Evolutionary conservation across 2,888 invertebrate species (phyloP).

Genomic region (Achlya flavicornis): DNA sequence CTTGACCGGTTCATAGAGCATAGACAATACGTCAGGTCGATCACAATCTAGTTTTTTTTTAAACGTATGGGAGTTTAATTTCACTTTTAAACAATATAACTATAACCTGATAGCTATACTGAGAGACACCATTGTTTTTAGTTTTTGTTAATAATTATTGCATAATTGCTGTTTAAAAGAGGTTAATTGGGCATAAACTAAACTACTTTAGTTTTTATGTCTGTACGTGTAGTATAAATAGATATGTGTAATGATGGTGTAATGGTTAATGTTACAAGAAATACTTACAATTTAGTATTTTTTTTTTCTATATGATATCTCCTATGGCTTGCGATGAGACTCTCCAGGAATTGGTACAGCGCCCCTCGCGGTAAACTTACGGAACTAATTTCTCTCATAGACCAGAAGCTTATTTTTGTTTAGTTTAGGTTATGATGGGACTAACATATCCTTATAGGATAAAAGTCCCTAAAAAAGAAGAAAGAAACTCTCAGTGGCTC

Average conservation of each 20-base stretch:
- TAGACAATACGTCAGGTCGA: slow-evolving; percentile 24
- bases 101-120: slow-evolving; percentile 6
- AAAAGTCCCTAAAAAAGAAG: no score
- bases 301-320: no score
- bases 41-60: slow-evolving; percentile 41
- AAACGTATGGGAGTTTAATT: slow-evolving; percentile 40
- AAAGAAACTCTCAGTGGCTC: no score
- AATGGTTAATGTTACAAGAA: neutral
- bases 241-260: no score
- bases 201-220: neutral
- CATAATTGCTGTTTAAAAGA: slow-evolving; percentile 4
- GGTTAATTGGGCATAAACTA: neutral
- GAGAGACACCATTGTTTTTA: neutral
- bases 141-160: neutral
- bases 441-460: no score
- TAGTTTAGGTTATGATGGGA: no score
- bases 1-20: slow-evolving; percentile 10
- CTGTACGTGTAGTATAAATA: neutral
- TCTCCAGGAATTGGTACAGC: no score
- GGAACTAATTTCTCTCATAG: no score
- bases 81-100: slow-evolving; percentile 40
- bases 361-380: no score
- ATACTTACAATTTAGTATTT: no score
- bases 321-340: no score
- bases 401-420: no score